Evolutionary conservation across 2,888 invertebrate genomes (phyloP).

Genomic region (Rhagophthalmus giganteus): DNA sequence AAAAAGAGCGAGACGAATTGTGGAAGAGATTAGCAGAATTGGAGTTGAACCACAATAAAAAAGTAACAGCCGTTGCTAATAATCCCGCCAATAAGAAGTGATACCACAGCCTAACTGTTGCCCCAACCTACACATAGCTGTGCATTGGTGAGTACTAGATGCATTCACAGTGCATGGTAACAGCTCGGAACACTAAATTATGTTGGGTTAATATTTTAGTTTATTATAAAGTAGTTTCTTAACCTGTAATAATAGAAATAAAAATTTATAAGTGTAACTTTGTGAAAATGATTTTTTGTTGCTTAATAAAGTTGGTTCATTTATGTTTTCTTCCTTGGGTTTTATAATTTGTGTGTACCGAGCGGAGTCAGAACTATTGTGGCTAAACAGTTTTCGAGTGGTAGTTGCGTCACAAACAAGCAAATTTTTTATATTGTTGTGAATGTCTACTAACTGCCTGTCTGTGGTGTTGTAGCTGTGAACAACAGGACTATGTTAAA

Average conservation of each 20-base stretch:
- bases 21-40: slow-evolving; percentile 95
- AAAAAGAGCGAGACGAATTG: slow-evolving; percentile 95
- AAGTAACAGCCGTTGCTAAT: slow-evolving; percentile 43
- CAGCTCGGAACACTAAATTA: slow-evolving; percentile 32
- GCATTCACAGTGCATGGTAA: slow-evolving; percentile 30
- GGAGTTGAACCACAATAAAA: slow-evolving; percentile 72
- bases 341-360: slow-evolving; percentile 29
- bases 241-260: slow-evolving; percentile 26
- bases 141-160: slow-evolving; percentile 39
- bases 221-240: slow-evolving; percentile 23
- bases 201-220: slow-evolving; percentile 26
- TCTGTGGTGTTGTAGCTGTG: slow-evolving; percentile 43
- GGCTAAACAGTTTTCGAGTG: slow-evolving; percentile 25
- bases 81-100: slow-evolving; percentile 54
- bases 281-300: slow-evolving; percentile 20
- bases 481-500: slow-evolving; percentile 46
- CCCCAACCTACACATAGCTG: slow-evolving; percentile 44
- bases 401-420: slow-evolving; percentile 33
- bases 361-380: slow-evolving; percentile 26
- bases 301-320: slow-evolving; percentile 22
- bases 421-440: slow-evolving; percentile 44
- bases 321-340: slow-evolving; percentile 19
- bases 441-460: slow-evolving; percentile 38
- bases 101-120: slow-evolving; percentile 47
- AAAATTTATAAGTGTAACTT: slow-evolving; percentile 23